phyloP scores from a whole-genome alignment of 2,113 vertebrate genomes.

The Grammomys surdaster region DNA sequence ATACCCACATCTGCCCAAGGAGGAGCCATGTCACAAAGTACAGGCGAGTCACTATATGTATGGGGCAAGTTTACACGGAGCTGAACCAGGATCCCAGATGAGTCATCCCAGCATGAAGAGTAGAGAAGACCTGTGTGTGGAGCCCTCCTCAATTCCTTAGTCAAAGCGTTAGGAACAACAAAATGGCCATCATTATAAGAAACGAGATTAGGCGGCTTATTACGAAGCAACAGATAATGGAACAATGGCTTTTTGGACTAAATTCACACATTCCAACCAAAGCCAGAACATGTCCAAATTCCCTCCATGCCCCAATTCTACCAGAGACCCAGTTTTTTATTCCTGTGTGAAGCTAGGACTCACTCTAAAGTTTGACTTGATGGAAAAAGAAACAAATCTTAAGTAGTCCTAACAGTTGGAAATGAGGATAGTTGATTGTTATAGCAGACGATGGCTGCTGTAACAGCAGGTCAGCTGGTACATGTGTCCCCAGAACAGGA shows the following conservation, averaged over 20 bases:
- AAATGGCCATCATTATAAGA: not conserved
- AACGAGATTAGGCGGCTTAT: not conserved
- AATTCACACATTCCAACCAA: not conserved
- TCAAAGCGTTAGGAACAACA: not conserved
- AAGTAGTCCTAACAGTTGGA: not conserved
- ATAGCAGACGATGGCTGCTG: not conserved
- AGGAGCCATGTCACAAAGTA: not conserved
- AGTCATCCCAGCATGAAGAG: not conserved
- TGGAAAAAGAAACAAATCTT: not conserved
- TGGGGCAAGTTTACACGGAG: not conserved
- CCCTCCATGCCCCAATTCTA: not conserved
- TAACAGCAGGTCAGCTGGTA: not conserved
- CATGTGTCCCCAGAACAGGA: not conserved
- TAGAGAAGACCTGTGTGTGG: not conserved
- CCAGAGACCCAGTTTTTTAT: not conserved
- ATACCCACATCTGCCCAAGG: not conserved
- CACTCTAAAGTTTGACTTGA: not conserved
- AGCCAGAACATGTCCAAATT: not conserved
- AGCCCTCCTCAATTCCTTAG: not conserved
- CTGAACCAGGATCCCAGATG: not conserved
- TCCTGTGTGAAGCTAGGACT: not conserved
- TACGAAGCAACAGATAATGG: not conserved
- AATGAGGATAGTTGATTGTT: not conserved
- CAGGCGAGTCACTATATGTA: not conserved
- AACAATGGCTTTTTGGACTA: not conserved